phyloP scores from a whole-genome alignment of 1,140 invertebrate species.

The Drosophila mojavensis region DNA sequence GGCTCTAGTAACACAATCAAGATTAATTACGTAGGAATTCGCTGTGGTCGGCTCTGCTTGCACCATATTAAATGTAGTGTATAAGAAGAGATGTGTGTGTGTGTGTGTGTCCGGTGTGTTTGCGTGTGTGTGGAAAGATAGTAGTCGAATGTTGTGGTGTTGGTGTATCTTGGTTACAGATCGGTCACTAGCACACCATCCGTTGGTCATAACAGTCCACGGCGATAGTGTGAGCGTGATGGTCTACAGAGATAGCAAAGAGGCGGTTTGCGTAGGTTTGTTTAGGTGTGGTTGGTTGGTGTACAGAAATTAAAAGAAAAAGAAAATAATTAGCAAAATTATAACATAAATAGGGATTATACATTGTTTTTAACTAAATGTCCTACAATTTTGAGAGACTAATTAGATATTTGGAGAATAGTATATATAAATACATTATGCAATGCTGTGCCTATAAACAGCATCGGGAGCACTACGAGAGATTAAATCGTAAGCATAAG shows the following conservation, averaged over 20 bases:
- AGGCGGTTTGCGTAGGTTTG: constrained; percentile 30
- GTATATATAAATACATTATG: background rate
- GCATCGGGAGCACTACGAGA: constrained; percentile 19
- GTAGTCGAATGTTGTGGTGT: constrained; percentile 60
- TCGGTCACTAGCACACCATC: constrained; percentile 80
- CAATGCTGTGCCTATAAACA: constrained; percentile 5
- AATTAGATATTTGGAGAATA: background rate
- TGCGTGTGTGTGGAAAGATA: constrained; percentile 58
- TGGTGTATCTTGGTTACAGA: constrained; percentile 52
- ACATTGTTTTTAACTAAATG: constrained; percentile 41
- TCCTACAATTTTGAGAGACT: constrained; percentile 40
- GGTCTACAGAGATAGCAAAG: constrained; percentile 66
- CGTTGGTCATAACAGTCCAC: constrained; percentile 82
- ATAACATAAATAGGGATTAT: constrained; percentile 55
- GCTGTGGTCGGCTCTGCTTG: constrained; percentile 32
- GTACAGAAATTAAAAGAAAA: constrained; percentile 79
- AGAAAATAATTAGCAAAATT: constrained; percentile 79
- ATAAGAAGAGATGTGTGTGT: constrained; percentile 40
- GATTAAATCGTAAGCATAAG: constrained; percentile 24
- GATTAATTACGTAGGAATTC: constrained; percentile 44
- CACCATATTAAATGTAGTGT: constrained; percentile 44
- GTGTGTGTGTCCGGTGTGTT: constrained; percentile 16
- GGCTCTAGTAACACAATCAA: constrained; percentile 45
- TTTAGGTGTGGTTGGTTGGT: constrained; percentile 39
- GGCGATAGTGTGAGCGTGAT: constrained; percentile 81